Evolutionary conservation across 2,888 invertebrate genomes (phyloP).

Genomic region (Aquatica leii): DNA sequence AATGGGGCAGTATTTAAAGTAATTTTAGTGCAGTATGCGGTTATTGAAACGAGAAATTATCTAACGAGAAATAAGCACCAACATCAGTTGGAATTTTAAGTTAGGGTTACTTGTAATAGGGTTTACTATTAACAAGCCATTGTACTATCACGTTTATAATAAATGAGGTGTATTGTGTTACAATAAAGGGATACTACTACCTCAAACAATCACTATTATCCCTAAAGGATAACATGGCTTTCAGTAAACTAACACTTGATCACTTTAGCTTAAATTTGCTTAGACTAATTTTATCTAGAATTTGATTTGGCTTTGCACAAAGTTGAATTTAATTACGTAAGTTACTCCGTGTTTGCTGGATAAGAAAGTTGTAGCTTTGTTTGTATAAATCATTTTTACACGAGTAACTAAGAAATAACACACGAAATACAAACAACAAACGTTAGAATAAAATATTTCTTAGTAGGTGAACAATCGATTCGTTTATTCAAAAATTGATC

Average conservation of each 20-base stretch:
- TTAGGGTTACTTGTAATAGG: conserved; percentile 24
- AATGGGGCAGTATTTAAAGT: too few relatives aligned
- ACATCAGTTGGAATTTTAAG: conserved; percentile 18
- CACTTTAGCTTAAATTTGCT: conserved; percentile 22
- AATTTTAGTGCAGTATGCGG: too few relatives aligned
- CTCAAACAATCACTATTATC: conserved; percentile 35
- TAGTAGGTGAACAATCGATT: too few relatives aligned
- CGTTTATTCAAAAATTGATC: too few relatives aligned
- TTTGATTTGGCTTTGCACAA: conserved; percentile 14
- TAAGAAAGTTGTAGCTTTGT: too few relatives aligned
- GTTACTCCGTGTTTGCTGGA: too few relatives aligned
- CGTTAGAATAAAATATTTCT: too few relatives aligned
- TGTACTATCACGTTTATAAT: conserved; percentile 30
- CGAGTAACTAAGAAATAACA: too few relatives aligned
- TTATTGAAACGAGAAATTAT: not conserved
- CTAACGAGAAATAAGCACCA: not conserved
- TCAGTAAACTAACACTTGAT: conserved; percentile 24
- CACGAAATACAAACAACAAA: too few relatives aligned
- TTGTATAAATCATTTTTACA: too few relatives aligned
- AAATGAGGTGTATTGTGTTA: conserved; percentile 35
- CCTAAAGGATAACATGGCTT: conserved; percentile 25
- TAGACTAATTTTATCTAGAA: conserved; percentile 15
- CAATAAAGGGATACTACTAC: conserved; percentile 33
- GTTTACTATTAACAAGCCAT: conserved; percentile 34
- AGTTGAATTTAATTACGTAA: too few relatives aligned